Base-by-base conservation (phyloP, 2,888 invertebrate species). In the Metallyticus violacea region DNA sequence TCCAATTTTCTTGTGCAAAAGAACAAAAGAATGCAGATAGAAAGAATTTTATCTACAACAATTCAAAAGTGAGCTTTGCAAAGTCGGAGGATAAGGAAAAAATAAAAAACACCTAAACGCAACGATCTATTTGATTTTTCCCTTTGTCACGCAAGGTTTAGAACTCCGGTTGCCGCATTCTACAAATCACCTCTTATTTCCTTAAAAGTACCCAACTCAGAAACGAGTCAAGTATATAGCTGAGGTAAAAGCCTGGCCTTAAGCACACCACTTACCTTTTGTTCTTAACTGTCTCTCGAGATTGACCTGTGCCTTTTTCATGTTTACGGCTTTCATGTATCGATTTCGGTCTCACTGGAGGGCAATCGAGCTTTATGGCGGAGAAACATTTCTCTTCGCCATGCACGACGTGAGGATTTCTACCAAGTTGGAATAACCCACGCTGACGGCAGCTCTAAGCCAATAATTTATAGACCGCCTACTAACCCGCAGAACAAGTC, bases 391-490 rank as follows among this genome's bases (percentile, higher is more conserved):
- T 62, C 81, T 30, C 30, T 81, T 30, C 25, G 30, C 30, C 81
- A 81, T 81, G 81, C 81, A 81, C 22, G 30, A 81, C 81, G 81
- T 81, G 81, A 25, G 81, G 81, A 81, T 81, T 81, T 81, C 81
- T 30, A 9, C 22, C 30, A 30, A 79, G 15, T 79, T 26, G 79
- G 27, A 79, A 79, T 79, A 79, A 30, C 81, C 30, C 22, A 81
- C 30, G 25, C 26, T 30, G 81, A 81, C 81, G 30, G 26, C 29
- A 29, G 29, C 79, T 27, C 27, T 79, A 7, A 79, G 27, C 30
- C 81, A 81, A 81, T 81, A 81, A 81, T 81, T 81, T 81, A 79
- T 79, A n/a, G 79, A 79, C 27, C n/a, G n/a, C n/a, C n/a, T n/a
- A 62, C 40, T 62, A 62, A 9, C 15, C 40, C 22, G 40, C 40